Evolutionary conservation across 1,140 invertebrate species (phyloP).

Genomic region (Lasioglossum albipes): DNA sequence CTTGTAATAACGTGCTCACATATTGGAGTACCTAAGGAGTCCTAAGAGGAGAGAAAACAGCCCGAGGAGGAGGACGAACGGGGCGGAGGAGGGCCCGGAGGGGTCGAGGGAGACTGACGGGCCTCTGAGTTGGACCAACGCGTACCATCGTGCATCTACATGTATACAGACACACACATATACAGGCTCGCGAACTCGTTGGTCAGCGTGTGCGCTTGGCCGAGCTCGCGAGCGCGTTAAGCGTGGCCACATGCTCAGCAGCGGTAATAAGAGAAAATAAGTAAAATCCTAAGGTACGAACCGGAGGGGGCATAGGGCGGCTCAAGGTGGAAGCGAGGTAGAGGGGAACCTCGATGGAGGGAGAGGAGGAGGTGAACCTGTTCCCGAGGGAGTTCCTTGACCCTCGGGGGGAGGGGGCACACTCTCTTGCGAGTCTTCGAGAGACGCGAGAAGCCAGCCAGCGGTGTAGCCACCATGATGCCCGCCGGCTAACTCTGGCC

Average conservation of each 20-base stretch:
- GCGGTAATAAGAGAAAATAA: conserved; percentile 77
- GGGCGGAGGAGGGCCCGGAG: conserved; percentile 15
- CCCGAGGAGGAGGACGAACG: conserved; percentile 8
- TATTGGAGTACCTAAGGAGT: conserved; percentile 63
- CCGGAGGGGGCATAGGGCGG: conserved; percentile 71
- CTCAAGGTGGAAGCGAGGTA: conserved; percentile 26
- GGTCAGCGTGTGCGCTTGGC: conserved; percentile 43
- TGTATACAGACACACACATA: too few species aligned
- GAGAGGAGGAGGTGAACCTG: conserved; percentile 78
- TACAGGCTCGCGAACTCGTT: background rate
- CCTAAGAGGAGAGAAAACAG: conserved; percentile 24
- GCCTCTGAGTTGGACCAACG: conserved; percentile 57
- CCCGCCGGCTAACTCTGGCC: conserved; percentile 71
- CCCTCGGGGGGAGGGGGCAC: conserved; percentile 65
- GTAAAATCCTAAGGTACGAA: conserved; percentile 72
- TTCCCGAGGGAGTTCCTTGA: conserved; percentile 81
- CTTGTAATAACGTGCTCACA: conserved; percentile 67
- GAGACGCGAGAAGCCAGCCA: conserved; percentile 58
- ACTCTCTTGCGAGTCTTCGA: conserved; percentile 65
- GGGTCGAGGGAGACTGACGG: conserved; percentile 44
- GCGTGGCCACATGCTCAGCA: conserved; percentile 67
- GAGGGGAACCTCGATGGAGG: conserved; percentile 11
- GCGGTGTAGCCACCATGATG: conserved; percentile 74
- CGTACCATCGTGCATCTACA: conserved; percentile 8
- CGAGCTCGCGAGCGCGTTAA: conserved; percentile 39